A percentile compares a stretch with the other conserved stretches of the same genome.
These are phyloP conservation scores for Lycaon pictus DNA, from an alignment of 2,113 vertebrate genomes.

Conservation along the genomic window DNA sequence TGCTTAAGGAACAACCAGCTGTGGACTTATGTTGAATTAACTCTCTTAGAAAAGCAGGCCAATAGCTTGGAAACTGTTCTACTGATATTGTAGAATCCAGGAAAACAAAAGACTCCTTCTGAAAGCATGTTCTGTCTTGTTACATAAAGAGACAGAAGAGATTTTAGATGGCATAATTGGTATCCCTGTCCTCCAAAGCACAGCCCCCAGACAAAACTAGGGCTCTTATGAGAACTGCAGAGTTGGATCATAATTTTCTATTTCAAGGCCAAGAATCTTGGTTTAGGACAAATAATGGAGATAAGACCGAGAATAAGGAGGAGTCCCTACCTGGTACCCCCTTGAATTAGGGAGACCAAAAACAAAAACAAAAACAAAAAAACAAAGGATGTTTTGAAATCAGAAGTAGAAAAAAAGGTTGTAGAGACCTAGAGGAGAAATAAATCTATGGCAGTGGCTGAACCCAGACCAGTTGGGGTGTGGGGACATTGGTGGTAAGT, in stretches of 20 bases:
- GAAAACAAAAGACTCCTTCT: background rate
- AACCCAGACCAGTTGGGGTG: background rate
- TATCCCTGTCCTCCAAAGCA: background rate
- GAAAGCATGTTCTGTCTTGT: background rate
- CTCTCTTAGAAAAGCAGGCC: slow-evolving; percentile 67
- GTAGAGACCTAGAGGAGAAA: background rate
- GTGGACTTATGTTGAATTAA: slow-evolving; percentile 63
- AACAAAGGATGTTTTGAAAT: background rate
- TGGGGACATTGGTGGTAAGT: background rate
- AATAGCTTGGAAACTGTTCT: slow-evolving; percentile 65
- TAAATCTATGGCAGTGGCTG: background rate
- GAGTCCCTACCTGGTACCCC: background rate
- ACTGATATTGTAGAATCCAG: background rate
- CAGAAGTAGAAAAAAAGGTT: background rate
- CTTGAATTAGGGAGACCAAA: background rate
- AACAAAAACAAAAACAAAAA: background rate
- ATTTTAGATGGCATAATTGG: background rate
- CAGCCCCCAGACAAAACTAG: background rate
- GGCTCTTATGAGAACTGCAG: background rate
- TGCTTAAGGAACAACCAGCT: background rate
- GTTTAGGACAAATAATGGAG: background rate
- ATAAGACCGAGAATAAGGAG: background rate
- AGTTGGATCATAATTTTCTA: background rate
- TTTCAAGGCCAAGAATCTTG: background rate
- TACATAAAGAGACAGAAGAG: background rate